These are phyloP conservation scores for Phaonia tiefii DNA, from an alignment of 2,888 invertebrate genomes.

Conservation along the genomic window DNA sequence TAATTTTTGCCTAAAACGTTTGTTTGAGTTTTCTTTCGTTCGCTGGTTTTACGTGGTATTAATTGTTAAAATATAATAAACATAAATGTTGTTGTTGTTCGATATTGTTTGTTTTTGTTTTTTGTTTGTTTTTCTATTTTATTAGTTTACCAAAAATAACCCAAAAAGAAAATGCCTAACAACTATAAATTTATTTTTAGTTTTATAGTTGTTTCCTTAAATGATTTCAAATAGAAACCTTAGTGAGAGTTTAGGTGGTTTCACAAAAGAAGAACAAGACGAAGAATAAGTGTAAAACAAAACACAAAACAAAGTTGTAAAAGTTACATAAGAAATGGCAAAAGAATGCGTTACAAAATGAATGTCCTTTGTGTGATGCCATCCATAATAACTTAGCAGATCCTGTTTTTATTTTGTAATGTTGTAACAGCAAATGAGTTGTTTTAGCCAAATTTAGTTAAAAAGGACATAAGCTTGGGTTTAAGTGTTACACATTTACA, in stretches of 20 bases:
- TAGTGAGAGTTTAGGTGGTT: conserved; percentile 64
- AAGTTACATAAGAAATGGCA: conserved; percentile 40
- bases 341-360: neutral
- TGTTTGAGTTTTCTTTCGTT: conserved; percentile 22
- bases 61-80: conserved; percentile 55
- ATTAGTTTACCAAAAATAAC: neutral
- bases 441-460: conserved; percentile 48
- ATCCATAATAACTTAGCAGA: neutral
- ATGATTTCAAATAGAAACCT: conserved; percentile 5
- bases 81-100: conserved; percentile 62
- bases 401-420: neutral
- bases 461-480: neutral
- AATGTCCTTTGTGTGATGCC: conserved; percentile 5
- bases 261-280: conserved; percentile 17
- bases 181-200: conserved; percentile 38
- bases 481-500: no score
- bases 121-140: no score
- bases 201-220: conserved; percentile 12
- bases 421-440: conserved; percentile 45
- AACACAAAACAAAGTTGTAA: conserved; percentile 56
- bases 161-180: conserved; percentile 22
- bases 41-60: conserved; percentile 63
- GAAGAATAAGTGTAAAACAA: no score
- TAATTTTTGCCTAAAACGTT: no score
- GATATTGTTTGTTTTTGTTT: conserved; percentile 10